Percentiles rank a stretch among this genome's conserved stretches.
Evolutionary conservation across 2,113 vertebrate species (phyloP).

Genomic region (Centrocercus urophasianus): DNA sequence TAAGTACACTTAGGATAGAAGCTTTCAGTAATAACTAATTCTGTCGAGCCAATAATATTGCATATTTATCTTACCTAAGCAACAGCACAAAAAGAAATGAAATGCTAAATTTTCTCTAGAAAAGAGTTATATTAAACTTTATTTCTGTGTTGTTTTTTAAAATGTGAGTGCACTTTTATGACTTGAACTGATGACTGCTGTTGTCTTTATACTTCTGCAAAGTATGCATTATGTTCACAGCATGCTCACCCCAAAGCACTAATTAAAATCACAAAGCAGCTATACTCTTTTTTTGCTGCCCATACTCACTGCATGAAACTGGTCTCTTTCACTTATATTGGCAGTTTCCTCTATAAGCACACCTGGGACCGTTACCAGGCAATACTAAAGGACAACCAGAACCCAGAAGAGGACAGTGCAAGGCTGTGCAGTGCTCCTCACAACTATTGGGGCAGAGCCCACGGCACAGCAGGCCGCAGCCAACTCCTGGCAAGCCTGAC

Average conservation of each 20-base stretch:
- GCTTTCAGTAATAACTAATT: constrained; percentile 16
- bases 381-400: background rate
- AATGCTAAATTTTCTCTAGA: background rate
- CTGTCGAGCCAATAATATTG: background rate
- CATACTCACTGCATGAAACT: background rate
- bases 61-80: constrained; percentile 28
- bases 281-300: background rate
- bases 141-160: constrained; percentile 25
- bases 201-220: background rate
- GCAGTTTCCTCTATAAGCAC: background rate
- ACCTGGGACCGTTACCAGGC: background rate
- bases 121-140: background rate
- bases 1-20: background rate
- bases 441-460: background rate
- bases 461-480: background rate
- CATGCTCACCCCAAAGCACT: background rate
- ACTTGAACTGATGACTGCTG: background rate
- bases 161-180: constrained; percentile 1
- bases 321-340: background rate
- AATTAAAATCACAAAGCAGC: constrained; percentile 7
- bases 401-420: background rate
- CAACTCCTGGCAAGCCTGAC: background rate
- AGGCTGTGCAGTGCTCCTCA: background rate
- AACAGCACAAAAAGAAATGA: constrained; percentile 4
- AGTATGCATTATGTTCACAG: background rate